phyloP scores from a whole-genome alignment of 2,797 vertebrate species.

The Coregonus sp. region DNA sequence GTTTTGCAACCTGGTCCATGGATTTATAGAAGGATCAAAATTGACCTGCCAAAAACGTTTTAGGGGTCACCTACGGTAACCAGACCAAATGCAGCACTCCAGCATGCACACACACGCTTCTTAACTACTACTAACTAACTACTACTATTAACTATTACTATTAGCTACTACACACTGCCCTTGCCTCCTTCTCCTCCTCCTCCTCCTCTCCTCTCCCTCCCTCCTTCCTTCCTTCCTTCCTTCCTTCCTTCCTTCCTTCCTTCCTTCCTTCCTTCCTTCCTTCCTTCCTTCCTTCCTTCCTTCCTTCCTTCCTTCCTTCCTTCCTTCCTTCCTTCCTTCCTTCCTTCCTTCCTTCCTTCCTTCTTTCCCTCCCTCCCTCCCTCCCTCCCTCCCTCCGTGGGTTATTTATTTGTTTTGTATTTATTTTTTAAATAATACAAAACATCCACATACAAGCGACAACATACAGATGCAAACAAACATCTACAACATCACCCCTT shows the following conservation, averaged over 20 bases:
- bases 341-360: neutral
- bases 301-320: neutral
- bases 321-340: neutral
- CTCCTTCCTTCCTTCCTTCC: neutral
- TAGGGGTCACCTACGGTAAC: too few species aligned
- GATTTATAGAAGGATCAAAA: neutral
- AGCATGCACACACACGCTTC: neutral
- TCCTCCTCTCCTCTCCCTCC: neutral
- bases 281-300: neutral
- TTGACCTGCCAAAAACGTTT: neutral
- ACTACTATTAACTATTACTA: too few species aligned
- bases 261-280: neutral
- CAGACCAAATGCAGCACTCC: too few species aligned
- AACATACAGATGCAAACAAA: too few species aligned
- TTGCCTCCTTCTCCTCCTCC: slow-evolving; percentile 3
- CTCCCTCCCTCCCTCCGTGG: neutral
- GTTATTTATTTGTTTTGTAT: too few species aligned
- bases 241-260: neutral
- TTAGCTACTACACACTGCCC: slow-evolving; percentile 18
- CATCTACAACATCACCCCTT: too few species aligned
- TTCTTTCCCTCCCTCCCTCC: neutral
- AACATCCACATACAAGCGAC: too few species aligned
- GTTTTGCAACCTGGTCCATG: too few species aligned
- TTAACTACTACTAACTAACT: too few species aligned
- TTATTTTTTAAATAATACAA: too few species aligned